These are phyloP conservation scores for Pristionchus entomophagus DNA, from an alignment of 2,888 invertebrate genomes.

Conservation along the genomic window DNA sequence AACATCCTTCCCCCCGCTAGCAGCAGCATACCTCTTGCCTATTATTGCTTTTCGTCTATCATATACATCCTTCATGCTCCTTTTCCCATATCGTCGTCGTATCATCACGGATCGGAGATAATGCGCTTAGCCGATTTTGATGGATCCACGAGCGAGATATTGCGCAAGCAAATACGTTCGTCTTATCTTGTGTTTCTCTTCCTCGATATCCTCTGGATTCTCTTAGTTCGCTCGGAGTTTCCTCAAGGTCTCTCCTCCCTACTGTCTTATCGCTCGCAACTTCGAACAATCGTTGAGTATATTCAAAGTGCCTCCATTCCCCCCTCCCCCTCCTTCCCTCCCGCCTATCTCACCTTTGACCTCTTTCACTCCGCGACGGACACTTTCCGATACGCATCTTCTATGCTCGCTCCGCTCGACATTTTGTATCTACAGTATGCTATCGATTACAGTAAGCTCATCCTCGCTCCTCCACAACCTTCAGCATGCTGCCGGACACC, in stretches of 20 bases:
- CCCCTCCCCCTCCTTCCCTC: constrained; percentile 44
- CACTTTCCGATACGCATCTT: background rate
- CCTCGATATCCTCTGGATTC: background rate
- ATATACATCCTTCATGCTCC: background rate
- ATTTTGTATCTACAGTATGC: background rate
- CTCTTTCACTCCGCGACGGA: constrained; percentile 14
- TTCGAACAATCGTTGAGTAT: background rate
- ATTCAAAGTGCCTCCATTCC: constrained; percentile 51
- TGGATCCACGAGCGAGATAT: background rate
- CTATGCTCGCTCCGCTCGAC: background rate
- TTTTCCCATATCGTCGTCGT: background rate
- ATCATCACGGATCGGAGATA: background rate
- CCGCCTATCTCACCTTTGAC: constrained; percentile 43
- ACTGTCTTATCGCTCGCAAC: background rate
- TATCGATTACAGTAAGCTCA: constrained; percentile 9
- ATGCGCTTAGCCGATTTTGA: constrained; percentile 40
- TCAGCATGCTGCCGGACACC: constrained; percentile 72
- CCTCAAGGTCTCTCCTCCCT: background rate
- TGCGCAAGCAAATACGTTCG: constrained; percentile 1
- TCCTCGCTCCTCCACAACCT: background rate
- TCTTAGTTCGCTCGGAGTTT: background rate
- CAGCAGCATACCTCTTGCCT: background rate
- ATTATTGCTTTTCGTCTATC: background rate
- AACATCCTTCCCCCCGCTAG: constrained; percentile 38
- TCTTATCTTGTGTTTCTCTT: no score